Evolutionary conservation across 2,797 vertebrate species (phyloP).

Genomic region (Schizothorax lantsangensis): DNA sequence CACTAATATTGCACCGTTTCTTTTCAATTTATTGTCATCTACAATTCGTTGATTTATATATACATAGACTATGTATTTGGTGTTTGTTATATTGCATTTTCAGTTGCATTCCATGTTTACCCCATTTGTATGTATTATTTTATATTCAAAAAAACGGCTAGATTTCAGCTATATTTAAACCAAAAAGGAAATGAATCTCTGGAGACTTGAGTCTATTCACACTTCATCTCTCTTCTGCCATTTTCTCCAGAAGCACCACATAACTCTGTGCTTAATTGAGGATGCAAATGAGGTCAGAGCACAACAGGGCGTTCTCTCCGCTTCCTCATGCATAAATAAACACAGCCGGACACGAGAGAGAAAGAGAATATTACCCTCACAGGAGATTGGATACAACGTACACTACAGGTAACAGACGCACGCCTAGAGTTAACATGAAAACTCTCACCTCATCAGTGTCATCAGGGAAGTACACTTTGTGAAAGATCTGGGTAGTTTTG

Average conservation of each 20-base stretch:
- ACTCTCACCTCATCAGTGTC: constrained; percentile 91
- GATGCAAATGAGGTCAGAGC: constrained; percentile 36
- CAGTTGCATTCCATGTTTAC: not conserved
- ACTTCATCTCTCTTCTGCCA: not conserved
- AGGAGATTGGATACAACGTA: not conserved
- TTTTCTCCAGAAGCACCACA: constrained; percentile 7
- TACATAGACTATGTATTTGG: not conserved
- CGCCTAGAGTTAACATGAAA: not conserved
- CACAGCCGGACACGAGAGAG: not conserved
- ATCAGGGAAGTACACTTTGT: constrained; percentile 98
- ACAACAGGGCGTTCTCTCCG: constrained; percentile 6
- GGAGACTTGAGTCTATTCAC: constrained; percentile 18
- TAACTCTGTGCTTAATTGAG: constrained; percentile 18
- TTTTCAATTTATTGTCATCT: not conserved
- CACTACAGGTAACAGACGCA: not conserved
- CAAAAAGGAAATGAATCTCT: not conserved
- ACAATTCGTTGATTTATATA: not conserved
- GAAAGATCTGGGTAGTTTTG: constrained; percentile 98
- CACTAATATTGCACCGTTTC: not conserved
- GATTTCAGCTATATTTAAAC: not conserved
- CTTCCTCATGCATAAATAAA: constrained; percentile 22
- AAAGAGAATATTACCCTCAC: not conserved
- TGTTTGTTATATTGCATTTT: not conserved
- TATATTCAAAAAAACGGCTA: not conserved
- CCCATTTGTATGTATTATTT: not conserved